Conservation (phyloP, 2,113 vertebrate genomes). For the Callionymus lyra region DNA sequence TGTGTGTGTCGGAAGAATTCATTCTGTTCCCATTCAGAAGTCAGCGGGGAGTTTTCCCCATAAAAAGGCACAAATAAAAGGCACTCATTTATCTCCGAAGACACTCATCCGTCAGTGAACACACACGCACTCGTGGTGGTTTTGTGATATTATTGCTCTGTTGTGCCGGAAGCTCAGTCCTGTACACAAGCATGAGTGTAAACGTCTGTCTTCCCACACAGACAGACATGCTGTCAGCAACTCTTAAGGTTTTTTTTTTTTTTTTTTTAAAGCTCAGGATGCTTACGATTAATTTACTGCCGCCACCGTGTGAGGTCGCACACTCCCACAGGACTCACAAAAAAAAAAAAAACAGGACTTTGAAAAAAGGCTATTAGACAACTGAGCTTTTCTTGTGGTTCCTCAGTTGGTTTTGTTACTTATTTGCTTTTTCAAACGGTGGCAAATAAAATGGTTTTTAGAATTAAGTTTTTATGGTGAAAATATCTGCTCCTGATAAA, state of each 20-base stretch:
- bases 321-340: slow-evolving; percentile 15
- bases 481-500: not conserved
- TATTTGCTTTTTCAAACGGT: too few relatives aligned
- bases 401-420: too few relatives aligned
- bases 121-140: slow-evolving; percentile 11
- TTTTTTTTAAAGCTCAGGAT: slow-evolving; percentile 22
- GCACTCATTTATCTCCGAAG: slow-evolving; percentile 45
- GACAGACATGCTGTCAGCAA: slow-evolving; percentile 15
- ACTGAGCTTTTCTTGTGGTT: too few relatives aligned
- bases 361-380: too few relatives aligned
- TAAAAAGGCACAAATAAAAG: slow-evolving; percentile 49
- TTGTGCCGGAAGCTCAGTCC: slow-evolving; percentile 26
- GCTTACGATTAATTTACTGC: slow-evolving; percentile 13
- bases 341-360: not conserved
- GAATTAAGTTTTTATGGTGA: too few relatives aligned
- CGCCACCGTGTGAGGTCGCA: slow-evolving; percentile 32
- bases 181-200: slow-evolving; percentile 27
- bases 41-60: slow-evolving; percentile 42
- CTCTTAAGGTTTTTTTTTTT: slow-evolving; percentile 1
- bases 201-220: slow-evolving; percentile 15
- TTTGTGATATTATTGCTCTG: slow-evolving; percentile 35
- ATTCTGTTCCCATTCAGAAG: slow-evolving; percentile 34
- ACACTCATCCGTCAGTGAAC: slow-evolving; percentile 31
- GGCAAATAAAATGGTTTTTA: too few relatives aligned
- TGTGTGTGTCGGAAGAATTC: slow-evolving; percentile 9